Evolutionary conservation across 2,888 invertebrate genomes (phyloP), one percentile per base, ranked within the genome.

Genomic region (Zygaena filipendulae): DNA sequence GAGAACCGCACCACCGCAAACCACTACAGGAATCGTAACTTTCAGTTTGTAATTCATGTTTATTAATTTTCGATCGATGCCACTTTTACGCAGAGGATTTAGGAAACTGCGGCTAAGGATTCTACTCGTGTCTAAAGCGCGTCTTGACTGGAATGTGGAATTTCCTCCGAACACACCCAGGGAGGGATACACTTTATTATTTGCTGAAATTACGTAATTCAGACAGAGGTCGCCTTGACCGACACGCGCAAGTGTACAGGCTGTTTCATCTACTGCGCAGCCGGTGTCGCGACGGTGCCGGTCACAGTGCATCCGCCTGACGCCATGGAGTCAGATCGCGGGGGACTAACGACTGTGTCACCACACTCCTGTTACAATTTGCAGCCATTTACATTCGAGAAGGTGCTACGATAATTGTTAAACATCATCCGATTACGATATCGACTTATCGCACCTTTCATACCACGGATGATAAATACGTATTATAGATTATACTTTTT

Each of bases 261-360:
- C 71, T 69, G 66, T 70, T 67, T 71, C 69, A 69, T 69, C 67
- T 63, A 71, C 74, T 74, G 77, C 79, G 79, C 77, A 74, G n/a
- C 60, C 61, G 60, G 59, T 55, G 52, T 49, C 48, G 59, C 45
- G 43, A 55, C 52, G 71, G 7, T 16, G 7, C n/a, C n/a, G n/a
- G n/a, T n/a, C n/a, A n/a, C n/a, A n/a, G n/a, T n/a, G n/a, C n/a
- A 30, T 29, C 21, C n/a, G 16, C 36, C 32, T n/a, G n/a, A n/a
- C n/a, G n/a, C n/a, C n/a, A n/a, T n/a, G n/a, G n/a, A n/a, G n/a
- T n/a, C n/a, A n/a, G n/a, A n/a, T n/a, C n/a, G n/a, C n/a, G n/a
- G n/a, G n/a, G n/a, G n/a, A n/a, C n/a, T 53, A 49, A 56, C 59
- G 52, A 64, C 58, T 52, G 47, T 64, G 62, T 63, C 67, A 70